These are phyloP conservation scores for Tychaedon coryphoeus DNA, from an alignment of 2,113 vertebrate genomes.

Conservation along the genomic window DNA sequence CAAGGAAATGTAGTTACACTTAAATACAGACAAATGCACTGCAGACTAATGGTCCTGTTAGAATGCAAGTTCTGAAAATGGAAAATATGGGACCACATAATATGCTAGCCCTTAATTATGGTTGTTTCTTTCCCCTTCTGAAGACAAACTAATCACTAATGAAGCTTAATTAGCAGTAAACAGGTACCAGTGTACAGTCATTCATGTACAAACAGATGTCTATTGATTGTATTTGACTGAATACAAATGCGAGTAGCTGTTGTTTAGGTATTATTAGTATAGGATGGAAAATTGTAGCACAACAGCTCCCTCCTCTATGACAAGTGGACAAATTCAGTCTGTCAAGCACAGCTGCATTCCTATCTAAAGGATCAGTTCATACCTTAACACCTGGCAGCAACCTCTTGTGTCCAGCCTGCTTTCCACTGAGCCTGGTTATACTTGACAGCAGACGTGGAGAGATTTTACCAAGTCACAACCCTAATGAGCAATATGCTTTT, in stretches of 20 bases:
- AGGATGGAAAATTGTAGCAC: conserved; percentile 48
- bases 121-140: conserved; percentile 41
- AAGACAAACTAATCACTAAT: conserved; percentile 70
- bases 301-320: conserved; percentile 48
- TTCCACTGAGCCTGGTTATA: conserved; percentile 42
- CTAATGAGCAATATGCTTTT: conserved; percentile 50
- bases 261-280: conserved; percentile 53
- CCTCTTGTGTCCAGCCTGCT: conserved; percentile 30
- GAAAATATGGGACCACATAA: conserved; percentile 51
- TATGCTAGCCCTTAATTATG: conserved; percentile 69
- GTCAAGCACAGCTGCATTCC: conserved; percentile 75
- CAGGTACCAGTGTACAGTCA: conserved; percentile 63
- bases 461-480: conserved; percentile 60
- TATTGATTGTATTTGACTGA: conserved; percentile 78
- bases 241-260: conserved; percentile 69
- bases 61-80: conserved; percentile 56
- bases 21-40: conserved; percentile 77
- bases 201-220: conserved; percentile 74
- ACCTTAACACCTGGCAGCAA: conserved; percentile 49
- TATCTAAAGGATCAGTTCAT: conserved; percentile 63
- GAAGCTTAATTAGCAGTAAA: conserved; percentile 72
- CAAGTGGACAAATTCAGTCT: conserved; percentile 80
- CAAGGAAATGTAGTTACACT: conserved; percentile 70
- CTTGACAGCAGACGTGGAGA: conserved; percentile 48
- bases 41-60: conserved; percentile 69